phyloP scores from a whole-genome alignment of 2,113 vertebrate species.

The Felis catus region F.catus_Fca126_mat1.0 CM031420.1:21857501-21858000 shows the following conservation, averaged over 20 bases:
- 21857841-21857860: not conserved
- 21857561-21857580: not conserved
- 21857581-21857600: not conserved
- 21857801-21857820: not conserved
- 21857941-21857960: not conserved
- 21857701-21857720: not conserved
- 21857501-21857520: not conserved
- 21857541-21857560: not conserved
- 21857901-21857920: accelerated
- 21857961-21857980: accelerated
- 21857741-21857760: not conserved
- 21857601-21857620: not conserved
- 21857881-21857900: not conserved
- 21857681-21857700: not conserved
- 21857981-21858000: accelerated
- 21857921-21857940: not conserved
- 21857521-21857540: not conserved
- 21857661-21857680: not conserved
- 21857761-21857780: not conserved
- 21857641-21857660: not conserved
- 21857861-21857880: not conserved
- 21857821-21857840: not conserved
- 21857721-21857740: not conserved
- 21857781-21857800: not conserved
- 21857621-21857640: not conserved